phyloP scores from a whole-genome alignment of 1,140 invertebrate species.

The Forficula auricularia region DNA sequence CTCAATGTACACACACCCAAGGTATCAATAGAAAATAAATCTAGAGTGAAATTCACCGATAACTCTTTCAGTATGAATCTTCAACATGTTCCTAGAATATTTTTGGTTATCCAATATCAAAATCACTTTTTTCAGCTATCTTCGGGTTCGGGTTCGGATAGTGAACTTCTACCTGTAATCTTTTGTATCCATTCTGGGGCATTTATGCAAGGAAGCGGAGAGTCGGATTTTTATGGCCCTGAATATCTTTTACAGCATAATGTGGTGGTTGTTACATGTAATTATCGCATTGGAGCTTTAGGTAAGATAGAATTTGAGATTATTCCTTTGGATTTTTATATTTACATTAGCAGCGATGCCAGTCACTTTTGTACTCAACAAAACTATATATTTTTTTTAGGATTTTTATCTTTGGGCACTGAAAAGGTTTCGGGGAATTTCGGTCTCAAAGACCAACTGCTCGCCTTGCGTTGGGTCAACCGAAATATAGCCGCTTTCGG shows the following conservation, averaged over 20 bases:
- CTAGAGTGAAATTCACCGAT: too few relatives aligned
- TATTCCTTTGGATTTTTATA: too few relatives aligned
- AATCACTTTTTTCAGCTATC: neutral
- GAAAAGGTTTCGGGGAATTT: slow-evolving; percentile 35
- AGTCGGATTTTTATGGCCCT: slow-evolving; percentile 13
- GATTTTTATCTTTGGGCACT: slow-evolving; percentile 23
- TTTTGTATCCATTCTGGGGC: slow-evolving; percentile 22
- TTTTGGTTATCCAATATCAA: too few relatives aligned
- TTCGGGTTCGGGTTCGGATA: neutral
- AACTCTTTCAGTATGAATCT: too few relatives aligned
- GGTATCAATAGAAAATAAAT: too few relatives aligned
- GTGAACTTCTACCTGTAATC: slow-evolving; percentile 19
- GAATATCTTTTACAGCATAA: slow-evolving; percentile 20
- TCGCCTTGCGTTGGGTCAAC: slow-evolving; percentile 40
- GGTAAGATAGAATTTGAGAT: too few relatives aligned
- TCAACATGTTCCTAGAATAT: too few relatives aligned
- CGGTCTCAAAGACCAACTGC: slow-evolving; percentile 40
- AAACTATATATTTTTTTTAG: too few relatives aligned
- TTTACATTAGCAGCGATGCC: too few relatives aligned
- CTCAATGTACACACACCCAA: too few relatives aligned
- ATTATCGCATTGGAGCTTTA: slow-evolving; percentile 26
- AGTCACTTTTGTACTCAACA: too few relatives aligned
- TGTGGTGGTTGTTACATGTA: slow-evolving; percentile 25
- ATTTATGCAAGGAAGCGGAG: slow-evolving; percentile 16
- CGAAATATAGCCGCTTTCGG: slow-evolving; percentile 37